phyloP scores from a whole-genome alignment of 1,140 invertebrate genomes.

The Hylyphantes graminicola region DNA sequence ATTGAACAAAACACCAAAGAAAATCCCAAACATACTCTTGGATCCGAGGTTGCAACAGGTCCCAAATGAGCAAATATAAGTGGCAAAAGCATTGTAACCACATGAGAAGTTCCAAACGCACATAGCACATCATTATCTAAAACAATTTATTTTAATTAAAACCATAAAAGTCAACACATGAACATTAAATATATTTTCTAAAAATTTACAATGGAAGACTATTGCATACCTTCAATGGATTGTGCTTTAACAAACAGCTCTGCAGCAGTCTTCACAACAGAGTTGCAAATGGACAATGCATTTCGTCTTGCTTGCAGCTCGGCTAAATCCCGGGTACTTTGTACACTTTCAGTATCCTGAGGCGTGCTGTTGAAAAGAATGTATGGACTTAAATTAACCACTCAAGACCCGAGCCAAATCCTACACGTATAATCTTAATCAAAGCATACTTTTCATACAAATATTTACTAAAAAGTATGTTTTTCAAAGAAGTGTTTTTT shows the following conservation, averaged over 20 bases:
- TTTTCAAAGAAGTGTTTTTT: too few relatives aligned
- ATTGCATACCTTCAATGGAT: conserved; percentile 69
- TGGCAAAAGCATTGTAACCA: conserved; percentile 82
- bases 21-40: conserved; percentile 73
- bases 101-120: conserved; percentile 67
- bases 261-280: conserved; percentile 79
- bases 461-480: too few relatives aligned
- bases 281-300: conserved; percentile 77
- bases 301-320: conserved; percentile 80
- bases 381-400: too few relatives aligned
- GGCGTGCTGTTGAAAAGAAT: conserved; percentile 71
- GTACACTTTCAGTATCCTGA: conserved; percentile 75
- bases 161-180: neutral
- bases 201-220: neutral
- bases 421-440: too few relatives aligned
- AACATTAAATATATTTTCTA: too few relatives aligned
- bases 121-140: conserved; percentile 62
- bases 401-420: too few relatives aligned
- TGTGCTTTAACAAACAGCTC: conserved; percentile 79
- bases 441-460: too few relatives aligned
- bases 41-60: conserved; percentile 82
- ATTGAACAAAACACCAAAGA: too few relatives aligned
- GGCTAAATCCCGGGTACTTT: conserved; percentile 75
- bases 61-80: conserved; percentile 83
- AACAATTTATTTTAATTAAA: conserved; percentile 42